Conservation (phyloP, 2,797 vertebrate species). For the Paratrypauchen microcephalus region DNA sequence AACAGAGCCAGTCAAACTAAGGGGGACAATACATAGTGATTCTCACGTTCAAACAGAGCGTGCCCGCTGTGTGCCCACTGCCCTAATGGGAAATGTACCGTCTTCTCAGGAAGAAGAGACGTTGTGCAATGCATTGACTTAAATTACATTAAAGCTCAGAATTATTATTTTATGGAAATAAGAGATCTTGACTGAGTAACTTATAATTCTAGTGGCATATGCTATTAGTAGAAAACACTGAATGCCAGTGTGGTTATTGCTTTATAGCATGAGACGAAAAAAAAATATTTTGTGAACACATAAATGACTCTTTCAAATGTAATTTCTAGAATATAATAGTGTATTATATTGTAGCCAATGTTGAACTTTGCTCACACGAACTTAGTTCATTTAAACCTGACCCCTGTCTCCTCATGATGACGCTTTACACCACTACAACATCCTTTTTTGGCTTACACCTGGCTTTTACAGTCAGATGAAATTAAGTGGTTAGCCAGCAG, state of each 20-base stretch:
- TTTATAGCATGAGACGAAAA: constrained; percentile 3
- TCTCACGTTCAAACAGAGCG: constrained; percentile 66
- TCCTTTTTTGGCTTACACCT: constrained; percentile 38
- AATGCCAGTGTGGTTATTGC: neutral
- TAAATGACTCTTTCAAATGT: constrained; percentile 18
- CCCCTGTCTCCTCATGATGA: constrained; percentile 31
- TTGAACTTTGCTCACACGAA: constrained; percentile 19
- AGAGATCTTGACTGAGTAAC: neutral
- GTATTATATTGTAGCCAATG: constrained; percentile 25
- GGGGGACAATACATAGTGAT: constrained; percentile 66
- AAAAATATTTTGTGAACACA: neutral
- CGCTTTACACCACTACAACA: constrained; percentile 49
- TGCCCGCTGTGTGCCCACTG: constrained; percentile 63
- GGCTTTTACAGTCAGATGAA: constrained; percentile 41
- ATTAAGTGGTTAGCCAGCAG: constrained; percentile 42
- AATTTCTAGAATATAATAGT: constrained; percentile 18
- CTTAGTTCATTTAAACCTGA: constrained; percentile 39
- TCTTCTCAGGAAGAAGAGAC: constrained; percentile 43
- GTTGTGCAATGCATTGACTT: constrained; percentile 27
- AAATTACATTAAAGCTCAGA: constrained; percentile 46
- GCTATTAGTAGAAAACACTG: neutral
- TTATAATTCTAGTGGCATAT: neutral
- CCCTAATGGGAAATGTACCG: constrained; percentile 54
- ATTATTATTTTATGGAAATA: neutral
- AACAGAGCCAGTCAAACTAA: constrained; percentile 63